phyloP scores from a whole-genome alignment of 2,888 invertebrate species.

The Trissolcus brochymenae region DNA sequence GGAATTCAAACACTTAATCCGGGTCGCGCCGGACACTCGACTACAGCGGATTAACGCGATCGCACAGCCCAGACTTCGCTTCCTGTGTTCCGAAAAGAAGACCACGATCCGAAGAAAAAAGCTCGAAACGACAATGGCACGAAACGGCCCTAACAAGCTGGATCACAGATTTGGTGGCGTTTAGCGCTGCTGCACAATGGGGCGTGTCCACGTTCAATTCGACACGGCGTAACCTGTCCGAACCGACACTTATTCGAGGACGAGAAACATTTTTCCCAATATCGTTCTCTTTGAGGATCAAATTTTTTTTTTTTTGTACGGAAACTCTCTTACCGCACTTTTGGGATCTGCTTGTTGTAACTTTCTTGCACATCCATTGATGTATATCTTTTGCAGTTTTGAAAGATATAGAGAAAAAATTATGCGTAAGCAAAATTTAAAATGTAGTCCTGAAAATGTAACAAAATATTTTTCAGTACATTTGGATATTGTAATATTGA shows the following conservation, averaged over 20 bases:
- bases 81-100: slow-evolving; percentile 52
- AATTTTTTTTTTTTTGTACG: neutral
- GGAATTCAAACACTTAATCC: slow-evolving; percentile 67
- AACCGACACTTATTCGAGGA: slow-evolving; percentile 40
- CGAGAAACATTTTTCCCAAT: slow-evolving; percentile 48
- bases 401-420: no score
- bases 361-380: no score
- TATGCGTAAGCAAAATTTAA: no score
- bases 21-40: slow-evolving; percentile 59
- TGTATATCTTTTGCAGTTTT: no score
- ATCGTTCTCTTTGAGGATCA: neutral
- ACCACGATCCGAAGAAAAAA: slow-evolving; percentile 52
- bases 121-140: slow-evolving; percentile 66
- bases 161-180: slow-evolving; percentile 68
- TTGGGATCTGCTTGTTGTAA: no score
- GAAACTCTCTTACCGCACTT: neutral
- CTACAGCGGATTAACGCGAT: slow-evolving; percentile 54
- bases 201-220: slow-evolving; percentile 58
- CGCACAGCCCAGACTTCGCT: slow-evolving; percentile 38
- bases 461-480: no score
- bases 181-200: slow-evolving; percentile 72
- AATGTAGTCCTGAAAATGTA: no score
- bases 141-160: slow-evolving; percentile 71
- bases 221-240: slow-evolving; percentile 55
- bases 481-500: no score